Evolutionary conservation across 2,113 vertebrate genomes (phyloP), one percentile per base, ranked within the genome.

Genomic region (Petroica traversi): DNA sequence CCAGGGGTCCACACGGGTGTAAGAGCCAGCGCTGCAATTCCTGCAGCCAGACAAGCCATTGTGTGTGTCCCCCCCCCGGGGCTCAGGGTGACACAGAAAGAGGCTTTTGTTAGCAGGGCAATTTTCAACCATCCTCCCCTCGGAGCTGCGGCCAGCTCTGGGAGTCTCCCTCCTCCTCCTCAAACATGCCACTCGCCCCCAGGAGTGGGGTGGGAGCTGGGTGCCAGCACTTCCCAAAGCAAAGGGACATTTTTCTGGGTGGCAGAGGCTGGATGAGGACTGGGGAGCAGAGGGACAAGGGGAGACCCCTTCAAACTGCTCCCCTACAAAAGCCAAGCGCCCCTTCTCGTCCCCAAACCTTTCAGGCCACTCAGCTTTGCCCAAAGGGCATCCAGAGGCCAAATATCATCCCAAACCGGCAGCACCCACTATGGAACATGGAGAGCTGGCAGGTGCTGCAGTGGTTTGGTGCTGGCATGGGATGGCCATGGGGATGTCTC

Each of bases 361-460:
- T 38, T 41, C 45, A 76, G 63, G 49, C 19, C 54, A 31, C 1
- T 4, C 6, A 68, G 48, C 29, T 72, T 83, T 79, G 64, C 22
- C 38, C 51, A 51, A 54, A 91, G 48, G n/a, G 24, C 26, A 61
- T 23, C 10, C 38, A 64, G 67, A 64, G 33, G 15, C 40, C 69
- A 57, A 11, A 40, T 19, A 45, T 14, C 0, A 29, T 16, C 16
- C 46, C 41, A 40, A 81, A 61, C 43, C 0, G 2, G 36, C 46
- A 91, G 66, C 58, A 62, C 16, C n/a, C 26, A 7, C 11, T 0
- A 0, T 0, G 0, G 59, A 23, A 40, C 28, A 43, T 0, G 3
- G 15, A 59, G 40, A 38, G 41, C 4, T 1, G 1, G 28, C 8
- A 2, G 33, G 52, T 0, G 2, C 13, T 0, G 0, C 57, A 19